phyloP scores from a whole-genome alignment of 2,797 vertebrate genomes.

The Potorous gilbertii region DNA sequence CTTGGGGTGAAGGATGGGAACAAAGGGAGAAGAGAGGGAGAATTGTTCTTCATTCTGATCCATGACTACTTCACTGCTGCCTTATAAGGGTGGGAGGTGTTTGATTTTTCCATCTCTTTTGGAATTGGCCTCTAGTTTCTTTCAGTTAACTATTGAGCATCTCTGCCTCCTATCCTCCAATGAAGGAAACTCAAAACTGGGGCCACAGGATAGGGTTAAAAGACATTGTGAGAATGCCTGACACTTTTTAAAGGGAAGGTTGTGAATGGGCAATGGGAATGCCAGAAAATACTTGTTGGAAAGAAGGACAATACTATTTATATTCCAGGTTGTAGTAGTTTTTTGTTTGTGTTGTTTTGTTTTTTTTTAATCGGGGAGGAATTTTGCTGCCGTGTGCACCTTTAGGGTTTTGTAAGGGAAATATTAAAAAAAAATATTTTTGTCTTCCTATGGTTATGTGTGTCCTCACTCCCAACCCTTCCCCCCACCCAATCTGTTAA shows the following conservation, averaged over 20 bases:
- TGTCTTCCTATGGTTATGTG: slow-evolving; percentile 68
- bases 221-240: slow-evolving; percentile 60
- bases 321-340: slow-evolving; percentile 72
- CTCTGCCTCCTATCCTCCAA: slow-evolving; percentile 14
- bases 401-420: slow-evolving; percentile 72
- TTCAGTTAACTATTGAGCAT: slow-evolving; percentile 42
- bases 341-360: slow-evolving; percentile 43
- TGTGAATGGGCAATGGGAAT: slow-evolving; percentile 39
- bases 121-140: slow-evolving; percentile 44
- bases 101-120: slow-evolving; percentile 57
- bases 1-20: neutral
- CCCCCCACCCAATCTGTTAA: slow-evolving; percentile 67
- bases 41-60: neutral
- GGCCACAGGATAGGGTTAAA: slow-evolving; percentile 53
- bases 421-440: slow-evolving; percentile 50
- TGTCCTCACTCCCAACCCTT: slow-evolving; percentile 40
- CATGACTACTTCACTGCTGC: slow-evolving; percentile 5
- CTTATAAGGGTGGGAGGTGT: slow-evolving; percentile 47
- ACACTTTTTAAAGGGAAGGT: slow-evolving; percentile 63
- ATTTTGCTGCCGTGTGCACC: slow-evolving; percentile 73
- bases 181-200: slow-evolving; percentile 21
- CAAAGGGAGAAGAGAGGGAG: neutral
- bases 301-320: slow-evolving; percentile 80
- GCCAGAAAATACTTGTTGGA: slow-evolving; percentile 68
- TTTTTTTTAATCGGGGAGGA: neutral